These are phyloP conservation scores for Nansenia antarctica DNA, from an alignment of 2,113 vertebrate genomes.

Conservation along the genomic window DNA sequence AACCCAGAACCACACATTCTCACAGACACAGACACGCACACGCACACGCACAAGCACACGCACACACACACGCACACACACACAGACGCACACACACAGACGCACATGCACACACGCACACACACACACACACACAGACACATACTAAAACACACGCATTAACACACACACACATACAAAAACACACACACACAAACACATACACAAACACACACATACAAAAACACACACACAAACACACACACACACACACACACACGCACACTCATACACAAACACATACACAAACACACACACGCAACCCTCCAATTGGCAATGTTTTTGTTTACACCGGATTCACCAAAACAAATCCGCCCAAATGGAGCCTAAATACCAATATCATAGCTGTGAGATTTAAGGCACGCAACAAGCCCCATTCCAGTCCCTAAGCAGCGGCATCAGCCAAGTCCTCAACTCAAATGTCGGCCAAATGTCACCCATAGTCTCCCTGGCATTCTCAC, in stretches of 20 bases:
- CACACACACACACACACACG: background rate
- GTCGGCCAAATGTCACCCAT: constrained; percentile 30
- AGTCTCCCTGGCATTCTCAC: constrained; percentile 21
- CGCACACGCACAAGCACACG: background rate
- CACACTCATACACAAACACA: constrained; percentile 1
- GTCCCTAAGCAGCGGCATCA: constrained; percentile 13
- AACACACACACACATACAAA: background rate
- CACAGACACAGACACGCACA: constrained; percentile 12
- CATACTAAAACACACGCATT: too few species aligned
- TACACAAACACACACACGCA: constrained; percentile 8
- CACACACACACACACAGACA: constrained; percentile 11
- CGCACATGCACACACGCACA: constrained; percentile 3
- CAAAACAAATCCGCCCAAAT: constrained; percentile 27
- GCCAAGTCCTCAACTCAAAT: constrained; percentile 14
- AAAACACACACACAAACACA: constrained; percentile 10
- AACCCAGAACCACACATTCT: background rate
- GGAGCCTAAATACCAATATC: background rate
- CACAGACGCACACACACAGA: background rate
- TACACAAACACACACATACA: too few species aligned
- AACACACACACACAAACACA: constrained; percentile 10
- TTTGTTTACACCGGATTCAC: background rate
- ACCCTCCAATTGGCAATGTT: background rate
- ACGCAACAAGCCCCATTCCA: background rate
- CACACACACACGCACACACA: constrained; percentile 7
- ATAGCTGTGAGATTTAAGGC: background rate